These are phyloP conservation scores for Podarcis siculus DNA, from an alignment of 2,797 vertebrate species.

Conservation along the genomic window DNA sequence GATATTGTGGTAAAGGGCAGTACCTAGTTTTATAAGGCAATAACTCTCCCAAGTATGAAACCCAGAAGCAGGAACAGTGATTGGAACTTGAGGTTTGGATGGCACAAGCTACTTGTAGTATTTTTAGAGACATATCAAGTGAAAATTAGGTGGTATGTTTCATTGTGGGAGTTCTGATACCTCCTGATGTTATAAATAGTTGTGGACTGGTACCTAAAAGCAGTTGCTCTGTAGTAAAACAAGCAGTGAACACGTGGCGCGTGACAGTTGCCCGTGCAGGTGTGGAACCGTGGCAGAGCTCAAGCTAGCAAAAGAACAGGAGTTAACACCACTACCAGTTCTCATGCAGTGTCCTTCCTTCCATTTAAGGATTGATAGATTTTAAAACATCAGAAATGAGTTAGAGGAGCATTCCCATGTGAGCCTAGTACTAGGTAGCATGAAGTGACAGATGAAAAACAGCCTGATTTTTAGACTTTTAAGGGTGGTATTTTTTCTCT, in stretches of 20 bases:
- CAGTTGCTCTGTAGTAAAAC: not conserved
- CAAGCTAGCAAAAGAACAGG: constrained; percentile 1
- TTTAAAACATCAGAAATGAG: not conserved
- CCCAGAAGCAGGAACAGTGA: not conserved
- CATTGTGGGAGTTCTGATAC: not conserved
- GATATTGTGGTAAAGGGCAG: not conserved
- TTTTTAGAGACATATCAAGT: not conserved
- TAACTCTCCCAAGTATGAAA: not conserved
- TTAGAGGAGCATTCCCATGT: not conserved
- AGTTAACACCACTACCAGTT: not conserved
- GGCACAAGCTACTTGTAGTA: not conserved
- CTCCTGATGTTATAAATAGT: constrained; percentile 5
- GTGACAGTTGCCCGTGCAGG: not conserved
- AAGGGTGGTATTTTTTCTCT: too few species aligned
- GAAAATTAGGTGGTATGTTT: not conserved
- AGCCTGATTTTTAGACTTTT: not conserved
- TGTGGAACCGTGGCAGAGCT: not conserved
- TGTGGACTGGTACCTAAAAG: not conserved
- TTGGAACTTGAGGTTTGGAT: not conserved
- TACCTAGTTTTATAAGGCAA: not conserved
- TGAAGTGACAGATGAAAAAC: not conserved
- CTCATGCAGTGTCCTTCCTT: not conserved
- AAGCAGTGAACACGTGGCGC: not conserved
- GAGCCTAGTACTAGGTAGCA: not conserved
- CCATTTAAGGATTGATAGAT: not conserved